Evolutionary conservation across 64 coral and sea anemone species (phyloP).

Genomic region (Astreopora myriophthalma): DNA sequence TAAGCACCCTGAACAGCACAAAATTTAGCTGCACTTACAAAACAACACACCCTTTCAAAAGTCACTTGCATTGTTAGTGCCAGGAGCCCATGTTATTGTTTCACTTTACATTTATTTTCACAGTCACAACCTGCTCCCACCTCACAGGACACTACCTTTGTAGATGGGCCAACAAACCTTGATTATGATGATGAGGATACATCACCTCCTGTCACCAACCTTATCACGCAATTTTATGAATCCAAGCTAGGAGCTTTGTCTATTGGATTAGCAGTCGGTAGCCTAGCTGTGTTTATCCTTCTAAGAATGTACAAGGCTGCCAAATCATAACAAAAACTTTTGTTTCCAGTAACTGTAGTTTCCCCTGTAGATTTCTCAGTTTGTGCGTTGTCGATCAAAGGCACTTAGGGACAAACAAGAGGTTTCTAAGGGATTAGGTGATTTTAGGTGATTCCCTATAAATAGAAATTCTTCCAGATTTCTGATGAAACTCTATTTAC

Average conservation of each 20-base stretch:
- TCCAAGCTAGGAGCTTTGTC: slow-evolving; percentile 53
- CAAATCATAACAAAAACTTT: neutral
- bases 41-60: no score
- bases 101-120: neutral
- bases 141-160: neutral
- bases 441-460: no score
- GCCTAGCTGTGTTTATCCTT: slow-evolving; percentile 53
- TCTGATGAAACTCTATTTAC: no score
- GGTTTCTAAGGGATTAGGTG: neutral
- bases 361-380: neutral
- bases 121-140: neutral
- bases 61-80: no score
- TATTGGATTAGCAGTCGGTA: slow-evolving; percentile 57
- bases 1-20: no score
- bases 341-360: neutral
- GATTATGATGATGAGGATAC: neutral
- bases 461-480: no score
- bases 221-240: slow-evolving; percentile 27
- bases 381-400: neutral
- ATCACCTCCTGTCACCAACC: neutral
- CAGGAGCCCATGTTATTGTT: neutral
- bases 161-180: neutral
- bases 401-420: neutral
- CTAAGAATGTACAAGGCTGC: slow-evolving; percentile 59
- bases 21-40: no score